phyloP scores from a whole-genome alignment of 2,113 vertebrate genomes.

The Colaptes auratus region DNA sequence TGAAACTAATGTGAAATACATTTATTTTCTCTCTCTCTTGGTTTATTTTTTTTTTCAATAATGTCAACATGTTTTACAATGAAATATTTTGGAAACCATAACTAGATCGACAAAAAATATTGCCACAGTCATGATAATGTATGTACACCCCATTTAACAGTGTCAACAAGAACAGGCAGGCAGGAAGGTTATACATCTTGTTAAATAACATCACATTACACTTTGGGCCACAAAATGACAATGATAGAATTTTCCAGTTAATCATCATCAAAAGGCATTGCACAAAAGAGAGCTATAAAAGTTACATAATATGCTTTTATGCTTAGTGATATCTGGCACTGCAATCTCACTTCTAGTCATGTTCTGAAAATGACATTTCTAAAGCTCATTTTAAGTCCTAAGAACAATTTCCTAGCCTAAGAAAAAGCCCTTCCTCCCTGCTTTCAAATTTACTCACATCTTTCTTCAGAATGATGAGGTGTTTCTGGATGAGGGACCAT shows the following conservation, averaged over 20 bases:
- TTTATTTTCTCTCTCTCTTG: neutral
- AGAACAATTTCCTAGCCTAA: neutral
- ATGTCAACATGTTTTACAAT: neutral
- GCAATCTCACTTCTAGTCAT: conserved; percentile 45
- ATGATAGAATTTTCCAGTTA: conserved; percentile 53
- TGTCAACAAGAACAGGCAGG: neutral
- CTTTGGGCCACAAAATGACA: conserved; percentile 51
- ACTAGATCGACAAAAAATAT: conserved; percentile 32
- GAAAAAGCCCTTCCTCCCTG: neutral
- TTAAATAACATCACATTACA: conserved; percentile 50
- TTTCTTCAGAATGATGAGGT: neutral
- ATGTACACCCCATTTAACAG: conserved; percentile 4
- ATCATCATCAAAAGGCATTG: conserved; percentile 45
- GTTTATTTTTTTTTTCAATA: neutral
- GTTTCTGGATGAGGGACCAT: neutral
- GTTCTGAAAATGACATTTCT: conserved; percentile 38
- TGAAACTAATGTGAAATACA: neutral
- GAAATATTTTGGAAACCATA: conserved; percentile 7
- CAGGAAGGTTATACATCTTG: conserved; percentile 43
- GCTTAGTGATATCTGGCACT: conserved; percentile 33
- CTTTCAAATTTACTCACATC: neutral
- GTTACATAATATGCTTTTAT: conserved; percentile 28
- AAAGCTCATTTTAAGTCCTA: conserved; percentile 34
- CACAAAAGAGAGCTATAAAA: conserved; percentile 48
- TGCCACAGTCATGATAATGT: neutral